These are phyloP conservation scores for Eretmocerus hayati DNA, from an alignment of 2,888 invertebrate species.

Conservation along the genomic window DNA sequence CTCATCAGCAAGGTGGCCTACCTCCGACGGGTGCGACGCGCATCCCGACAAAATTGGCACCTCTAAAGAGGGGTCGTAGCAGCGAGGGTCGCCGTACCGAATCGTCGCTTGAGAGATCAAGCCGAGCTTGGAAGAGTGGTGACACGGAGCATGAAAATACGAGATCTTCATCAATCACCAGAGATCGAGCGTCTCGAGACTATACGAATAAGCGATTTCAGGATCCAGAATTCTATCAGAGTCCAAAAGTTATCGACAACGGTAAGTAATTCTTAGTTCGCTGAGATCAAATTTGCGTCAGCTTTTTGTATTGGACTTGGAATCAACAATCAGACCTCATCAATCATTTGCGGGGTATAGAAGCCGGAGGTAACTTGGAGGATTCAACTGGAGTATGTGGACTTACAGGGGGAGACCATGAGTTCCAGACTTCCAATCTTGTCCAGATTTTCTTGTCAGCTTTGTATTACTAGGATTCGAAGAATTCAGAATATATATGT, in stretches of 20 bases:
- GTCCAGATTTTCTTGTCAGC: too few relatives aligned
- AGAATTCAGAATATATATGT: too few relatives aligned
- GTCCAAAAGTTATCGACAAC: conserved; percentile 33
- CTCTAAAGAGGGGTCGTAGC: conserved; percentile 30
- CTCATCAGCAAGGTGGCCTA: too few relatives aligned
- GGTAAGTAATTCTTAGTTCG: background rate
- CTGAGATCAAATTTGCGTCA: background rate
- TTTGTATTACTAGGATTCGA: too few relatives aligned
- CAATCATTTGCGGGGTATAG: too few relatives aligned
- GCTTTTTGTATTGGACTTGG: too few relatives aligned
- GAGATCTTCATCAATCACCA: conserved; percentile 25
- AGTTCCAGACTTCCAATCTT: too few relatives aligned
- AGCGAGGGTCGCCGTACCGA: conserved; percentile 24
- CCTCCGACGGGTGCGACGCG: conserved; percentile 31
- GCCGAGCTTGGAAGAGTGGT: conserved; percentile 19
- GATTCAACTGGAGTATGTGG: too few relatives aligned
- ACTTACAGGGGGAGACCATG: too few relatives aligned
- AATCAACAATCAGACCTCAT: too few relatives aligned
- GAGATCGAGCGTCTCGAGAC: conserved; percentile 38
- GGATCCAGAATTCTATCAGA: conserved; percentile 42
- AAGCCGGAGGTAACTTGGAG: too few relatives aligned
- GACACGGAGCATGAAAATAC: conserved; percentile 25
- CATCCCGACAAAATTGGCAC: conserved; percentile 39
- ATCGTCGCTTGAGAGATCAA: conserved; percentile 17
- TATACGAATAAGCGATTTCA: conserved; percentile 41